Evolutionary conservation across 2,888 invertebrate genomes (phyloP).

Genomic region (Anodontia alba): DNA sequence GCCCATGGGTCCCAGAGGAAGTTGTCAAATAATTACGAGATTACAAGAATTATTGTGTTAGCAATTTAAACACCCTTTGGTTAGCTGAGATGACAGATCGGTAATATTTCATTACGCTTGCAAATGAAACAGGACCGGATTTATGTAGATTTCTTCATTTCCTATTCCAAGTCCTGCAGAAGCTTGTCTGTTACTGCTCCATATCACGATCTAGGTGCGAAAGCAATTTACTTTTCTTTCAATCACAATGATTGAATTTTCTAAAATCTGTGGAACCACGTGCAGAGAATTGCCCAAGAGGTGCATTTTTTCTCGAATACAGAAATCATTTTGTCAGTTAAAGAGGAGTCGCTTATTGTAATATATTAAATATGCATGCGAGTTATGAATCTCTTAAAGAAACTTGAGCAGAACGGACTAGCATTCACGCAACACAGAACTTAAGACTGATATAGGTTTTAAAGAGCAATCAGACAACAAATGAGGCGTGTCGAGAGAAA

Average conservation of each 20-base stretch:
- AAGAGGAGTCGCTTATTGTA: background rate
- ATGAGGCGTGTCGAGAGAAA: too few relatives aligned
- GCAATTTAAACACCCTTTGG: constrained; percentile 51
- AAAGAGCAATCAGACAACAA: too few relatives aligned
- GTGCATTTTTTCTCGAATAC: constrained; percentile 5
- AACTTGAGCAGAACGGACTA: background rate
- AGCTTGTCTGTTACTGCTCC: constrained; percentile 49
- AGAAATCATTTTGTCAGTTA: constrained; percentile 15
- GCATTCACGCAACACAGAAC: too few relatives aligned
- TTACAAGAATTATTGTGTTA: constrained; percentile 59
- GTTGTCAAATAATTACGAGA: constrained; percentile 59
- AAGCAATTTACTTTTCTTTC: constrained; percentile 65
- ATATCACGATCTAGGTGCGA: constrained; percentile 47
- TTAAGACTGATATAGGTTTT: too few relatives aligned
- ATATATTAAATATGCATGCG: constrained; percentile 16
- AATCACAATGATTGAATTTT: constrained; percentile 65
- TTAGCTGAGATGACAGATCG: constrained; percentile 37
- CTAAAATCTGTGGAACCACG: constrained; percentile 42
- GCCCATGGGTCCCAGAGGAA: constrained; percentile 56
- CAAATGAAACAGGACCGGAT: constrained; percentile 54
- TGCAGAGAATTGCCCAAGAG: constrained; percentile 20
- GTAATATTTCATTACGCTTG: constrained; percentile 57
- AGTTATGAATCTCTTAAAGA: background rate
- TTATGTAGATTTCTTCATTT: constrained; percentile 62
- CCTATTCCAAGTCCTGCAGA: constrained; percentile 49